phyloP scores from a whole-genome alignment of 2,113 vertebrate species.

The Centropus unirufus region DNA sequence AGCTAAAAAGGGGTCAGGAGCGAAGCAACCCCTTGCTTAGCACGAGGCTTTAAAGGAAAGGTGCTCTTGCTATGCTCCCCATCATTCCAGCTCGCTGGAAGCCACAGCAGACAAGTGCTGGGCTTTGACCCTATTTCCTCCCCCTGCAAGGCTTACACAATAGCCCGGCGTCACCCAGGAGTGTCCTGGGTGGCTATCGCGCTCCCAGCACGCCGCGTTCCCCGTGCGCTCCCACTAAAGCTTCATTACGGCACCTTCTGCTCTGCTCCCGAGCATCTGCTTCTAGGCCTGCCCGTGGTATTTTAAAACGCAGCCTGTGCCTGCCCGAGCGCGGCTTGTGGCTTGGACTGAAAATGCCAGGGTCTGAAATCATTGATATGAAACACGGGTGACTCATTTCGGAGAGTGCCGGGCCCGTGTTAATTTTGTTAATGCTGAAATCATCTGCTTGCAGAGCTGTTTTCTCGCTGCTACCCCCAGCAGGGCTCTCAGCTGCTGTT shows the following conservation, averaged over 20 bases:
- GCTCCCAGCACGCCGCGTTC: not conserved
- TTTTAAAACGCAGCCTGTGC: conserved; percentile 6
- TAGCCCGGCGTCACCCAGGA: accelerated
- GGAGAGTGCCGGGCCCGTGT: not conserved
- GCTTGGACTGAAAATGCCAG: conserved; percentile 48
- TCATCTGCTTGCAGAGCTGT: conserved; percentile 25
- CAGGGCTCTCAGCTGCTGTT: not conserved
- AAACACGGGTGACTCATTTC: conserved; percentile 57
- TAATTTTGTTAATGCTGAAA: conserved; percentile 57
- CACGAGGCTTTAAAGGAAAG: not conserved
- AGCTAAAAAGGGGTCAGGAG: not conserved
- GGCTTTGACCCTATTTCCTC: not conserved
- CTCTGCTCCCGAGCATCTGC: conserved; percentile 38
- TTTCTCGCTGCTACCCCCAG: not conserved
- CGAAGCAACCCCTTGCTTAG: accelerated
- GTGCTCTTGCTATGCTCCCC: not conserved
- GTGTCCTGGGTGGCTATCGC: not conserved
- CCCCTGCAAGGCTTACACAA: not conserved
- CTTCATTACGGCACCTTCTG: conserved; percentile 40
- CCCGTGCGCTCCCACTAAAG: not conserved
- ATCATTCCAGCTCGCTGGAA: not conserved
- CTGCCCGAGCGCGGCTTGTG: not conserved
- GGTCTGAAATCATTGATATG: conserved; percentile 52
- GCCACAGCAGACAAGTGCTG: accelerated
- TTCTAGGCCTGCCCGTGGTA: not conserved